A percentile compares a stretch with the other conserved stretches of the same genome.
Evolutionary conservation across 1,140 invertebrate genomes (phyloP).

Genomic region (Saccostrea glomerata): DNA sequence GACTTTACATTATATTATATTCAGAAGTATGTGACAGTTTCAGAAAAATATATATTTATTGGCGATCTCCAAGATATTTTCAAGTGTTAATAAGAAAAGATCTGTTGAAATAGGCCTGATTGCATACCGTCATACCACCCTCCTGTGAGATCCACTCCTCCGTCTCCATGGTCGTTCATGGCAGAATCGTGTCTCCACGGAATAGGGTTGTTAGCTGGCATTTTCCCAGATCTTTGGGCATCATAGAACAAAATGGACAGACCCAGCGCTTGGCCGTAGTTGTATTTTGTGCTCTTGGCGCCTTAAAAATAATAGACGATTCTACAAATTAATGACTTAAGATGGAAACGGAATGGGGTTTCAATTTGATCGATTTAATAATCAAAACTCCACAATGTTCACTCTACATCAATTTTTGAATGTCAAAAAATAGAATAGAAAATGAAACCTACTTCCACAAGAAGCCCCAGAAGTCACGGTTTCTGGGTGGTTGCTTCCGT

Average conservation of each 20-base stretch:
- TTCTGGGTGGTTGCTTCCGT: neutral
- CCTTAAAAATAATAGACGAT: neutral
- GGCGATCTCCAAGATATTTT: no score
- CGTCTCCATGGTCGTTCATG: constrained; percentile 80
- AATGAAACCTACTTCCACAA: constrained; percentile 7
- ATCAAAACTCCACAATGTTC: no score
- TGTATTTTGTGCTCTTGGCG: constrained; percentile 67
- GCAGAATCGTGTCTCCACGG: constrained; percentile 83
- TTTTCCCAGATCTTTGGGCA: constrained; percentile 84
- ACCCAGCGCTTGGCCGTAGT: constrained; percentile 81
- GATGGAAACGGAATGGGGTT: no score
- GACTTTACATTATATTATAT: no score
- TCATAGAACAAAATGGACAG: constrained; percentile 84
- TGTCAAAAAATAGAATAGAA: no score
- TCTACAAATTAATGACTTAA: no score
- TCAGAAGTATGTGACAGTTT: no score
- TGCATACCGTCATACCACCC: constrained; percentile 73
- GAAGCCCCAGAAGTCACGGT: neutral
- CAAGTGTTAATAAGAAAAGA: no score
- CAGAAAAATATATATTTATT: no score
- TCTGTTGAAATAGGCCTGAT: neutral
- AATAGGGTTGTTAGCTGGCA: constrained; percentile 82
- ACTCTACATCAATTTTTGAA: no score
- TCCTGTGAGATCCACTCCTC: constrained; percentile 83
- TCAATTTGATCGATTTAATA: no score